phyloP scores from a whole-genome alignment of 2,113 vertebrate genomes.

The Dromas ardeola region DNA sequence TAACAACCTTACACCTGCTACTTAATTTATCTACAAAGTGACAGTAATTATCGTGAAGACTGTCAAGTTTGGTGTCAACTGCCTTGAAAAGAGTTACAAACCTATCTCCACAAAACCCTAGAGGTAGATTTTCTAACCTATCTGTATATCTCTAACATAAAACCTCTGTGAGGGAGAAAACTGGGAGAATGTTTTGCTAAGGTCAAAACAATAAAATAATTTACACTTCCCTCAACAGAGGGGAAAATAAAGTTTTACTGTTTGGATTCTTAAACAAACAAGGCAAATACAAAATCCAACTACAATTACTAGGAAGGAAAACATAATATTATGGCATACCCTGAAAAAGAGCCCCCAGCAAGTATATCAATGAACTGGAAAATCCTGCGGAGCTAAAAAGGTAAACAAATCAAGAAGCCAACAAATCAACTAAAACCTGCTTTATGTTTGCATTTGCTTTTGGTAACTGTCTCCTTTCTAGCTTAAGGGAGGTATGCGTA shows the following conservation, averaged over 20 bases:
- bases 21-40: neutral
- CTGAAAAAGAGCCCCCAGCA: conserved; percentile 2
- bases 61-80: neutral
- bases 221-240: neutral
- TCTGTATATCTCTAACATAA: neutral
- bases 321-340: neutral
- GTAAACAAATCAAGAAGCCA: conserved; percentile 42
- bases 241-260: neutral
- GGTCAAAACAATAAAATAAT: neutral
- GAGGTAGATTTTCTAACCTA: neutral
- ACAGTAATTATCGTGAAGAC: neutral
- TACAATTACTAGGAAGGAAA: neutral
- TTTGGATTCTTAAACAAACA: neutral
- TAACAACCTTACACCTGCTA: neutral
- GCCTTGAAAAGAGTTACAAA: neutral
- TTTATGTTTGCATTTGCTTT: neutral
- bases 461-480: neutral
- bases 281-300: neutral
- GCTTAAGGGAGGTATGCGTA: neutral
- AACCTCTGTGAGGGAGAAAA: neutral
- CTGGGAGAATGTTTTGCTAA: neutral
- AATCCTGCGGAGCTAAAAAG: conserved; percentile 31
- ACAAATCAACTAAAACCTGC: neutral
- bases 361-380: conserved; percentile 19
- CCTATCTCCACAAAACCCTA: neutral